These are phyloP conservation scores for Acanthosoma haemorrhoidale DNA, from an alignment of 2,888 invertebrate genomes.

Conservation along the genomic window DNA sequence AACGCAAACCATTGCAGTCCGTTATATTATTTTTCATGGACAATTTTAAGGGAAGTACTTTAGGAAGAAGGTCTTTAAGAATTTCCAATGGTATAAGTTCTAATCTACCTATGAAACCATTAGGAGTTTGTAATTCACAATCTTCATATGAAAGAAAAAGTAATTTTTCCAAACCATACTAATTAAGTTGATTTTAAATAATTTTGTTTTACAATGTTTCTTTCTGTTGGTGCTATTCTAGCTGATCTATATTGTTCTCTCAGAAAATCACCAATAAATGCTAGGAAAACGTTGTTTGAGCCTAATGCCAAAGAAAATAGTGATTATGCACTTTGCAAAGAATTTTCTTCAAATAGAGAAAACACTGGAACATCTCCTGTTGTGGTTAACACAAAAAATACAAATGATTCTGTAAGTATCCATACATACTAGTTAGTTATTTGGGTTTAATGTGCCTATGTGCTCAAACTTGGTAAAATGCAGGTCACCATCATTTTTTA, in stretches of 20 bases:
- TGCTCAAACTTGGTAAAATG: too few relatives aligned
- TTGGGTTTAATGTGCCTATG: too few relatives aligned
- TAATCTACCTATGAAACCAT: slow-evolving; percentile 1
- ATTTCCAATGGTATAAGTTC: not conserved
- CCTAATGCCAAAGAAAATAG: not conserved
- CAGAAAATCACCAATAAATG: not conserved
- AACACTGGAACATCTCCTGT: not conserved
- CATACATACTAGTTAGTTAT: not conserved
- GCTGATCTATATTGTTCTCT: too few relatives aligned
- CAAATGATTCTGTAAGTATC: not conserved
- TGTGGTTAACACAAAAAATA: not conserved
- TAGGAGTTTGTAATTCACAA: slow-evolving; percentile 8
- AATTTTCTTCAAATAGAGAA: not conserved
- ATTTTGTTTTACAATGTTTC: not conserved
- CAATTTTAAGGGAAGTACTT: not conserved
- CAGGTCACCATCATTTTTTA: too few relatives aligned
- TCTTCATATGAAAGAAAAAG: not conserved
- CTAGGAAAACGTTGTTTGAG: not conserved
- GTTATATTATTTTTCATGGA: not conserved
- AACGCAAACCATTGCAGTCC: not conserved
- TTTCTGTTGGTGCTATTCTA: too few relatives aligned
- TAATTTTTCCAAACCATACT: too few relatives aligned
- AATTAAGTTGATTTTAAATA: not conserved
- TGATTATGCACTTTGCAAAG: not conserved
- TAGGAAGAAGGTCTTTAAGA: not conserved